phyloP scores from a whole-genome alignment of 2,113 vertebrate species.

The Amazona guildingii region DNA sequence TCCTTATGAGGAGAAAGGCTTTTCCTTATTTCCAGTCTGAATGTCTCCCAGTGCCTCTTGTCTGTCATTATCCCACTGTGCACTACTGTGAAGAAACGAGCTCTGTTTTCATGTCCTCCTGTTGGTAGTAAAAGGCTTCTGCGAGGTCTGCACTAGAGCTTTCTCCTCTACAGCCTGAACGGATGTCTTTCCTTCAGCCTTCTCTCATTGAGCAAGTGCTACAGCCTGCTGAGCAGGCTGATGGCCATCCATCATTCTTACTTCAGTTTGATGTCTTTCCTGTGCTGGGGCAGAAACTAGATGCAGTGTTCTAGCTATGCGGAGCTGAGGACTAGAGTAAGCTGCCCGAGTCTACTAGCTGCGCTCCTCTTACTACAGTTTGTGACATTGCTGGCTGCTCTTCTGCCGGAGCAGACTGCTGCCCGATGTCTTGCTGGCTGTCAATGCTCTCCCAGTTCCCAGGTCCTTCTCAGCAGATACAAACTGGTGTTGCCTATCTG shows the following conservation, averaged over 20 bases:
- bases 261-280: neutral
- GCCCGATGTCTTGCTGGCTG: rapidly evolving
- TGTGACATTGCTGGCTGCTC: rapidly evolving
- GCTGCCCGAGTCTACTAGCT: rapidly evolving
- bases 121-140: neutral
- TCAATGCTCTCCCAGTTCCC: rapidly evolving
- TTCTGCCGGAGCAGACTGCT: neutral
- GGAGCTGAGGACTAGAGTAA: neutral
- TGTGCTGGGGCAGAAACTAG: neutral
- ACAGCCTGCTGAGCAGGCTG: neutral
- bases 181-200: neutral
- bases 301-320: neutral
- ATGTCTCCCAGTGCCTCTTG: neutral
- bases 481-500: neutral
- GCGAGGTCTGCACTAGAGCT: neutral
- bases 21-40: neutral
- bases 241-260: neutral
- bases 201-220: rapidly evolving
- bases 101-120: neutral
- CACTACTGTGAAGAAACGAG: neutral
- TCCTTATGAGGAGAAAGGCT: neutral
- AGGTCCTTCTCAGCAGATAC: neutral
- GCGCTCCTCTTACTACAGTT: neutral
- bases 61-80: neutral
- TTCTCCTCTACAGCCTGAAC: neutral